A percentile compares a stretch with the other conserved stretches of the same genome.
Evolutionary conservation across 2,888 invertebrate species (phyloP).

Genomic region (Melieria omissa): DNA sequence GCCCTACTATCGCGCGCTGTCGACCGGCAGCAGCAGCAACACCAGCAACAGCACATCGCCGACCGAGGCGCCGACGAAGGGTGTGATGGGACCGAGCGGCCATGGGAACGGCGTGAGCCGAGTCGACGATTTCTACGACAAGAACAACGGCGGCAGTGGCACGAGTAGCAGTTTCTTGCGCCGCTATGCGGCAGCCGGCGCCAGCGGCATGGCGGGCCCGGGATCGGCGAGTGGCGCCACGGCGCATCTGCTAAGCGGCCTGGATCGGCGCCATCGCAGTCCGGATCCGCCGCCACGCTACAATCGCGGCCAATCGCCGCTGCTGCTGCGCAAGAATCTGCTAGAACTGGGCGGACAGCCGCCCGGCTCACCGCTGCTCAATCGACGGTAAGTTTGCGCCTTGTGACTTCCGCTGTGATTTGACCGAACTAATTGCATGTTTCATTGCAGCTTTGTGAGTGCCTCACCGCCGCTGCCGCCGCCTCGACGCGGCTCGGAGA

Average conservation of each 20-base stretch:
- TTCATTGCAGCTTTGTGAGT: slow-evolving; percentile 65
- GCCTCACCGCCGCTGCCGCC: slow-evolving; percentile 67
- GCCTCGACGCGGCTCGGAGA: slow-evolving; percentile 73
- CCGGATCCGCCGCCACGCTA: slow-evolving; percentile 72
- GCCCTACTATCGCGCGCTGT: slow-evolving; percentile 58
- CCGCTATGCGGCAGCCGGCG: slow-evolving; percentile 54
- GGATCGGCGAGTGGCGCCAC: slow-evolving; percentile 36
- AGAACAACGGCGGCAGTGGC: slow-evolving; percentile 35
- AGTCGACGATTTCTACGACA: slow-evolving; percentile 25
- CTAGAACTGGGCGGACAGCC: slow-evolving; percentile 68
- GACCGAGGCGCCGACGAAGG: slow-evolving; percentile 47
- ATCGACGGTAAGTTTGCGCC: slow-evolving; percentile 68
- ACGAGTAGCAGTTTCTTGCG: slow-evolving; percentile 50
- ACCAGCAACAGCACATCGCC: slow-evolving; percentile 56
- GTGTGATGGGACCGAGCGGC: neutral
- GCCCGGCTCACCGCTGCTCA: slow-evolving; percentile 69
- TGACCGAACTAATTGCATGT: neutral
- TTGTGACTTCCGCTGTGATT: neutral
- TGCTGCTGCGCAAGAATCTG: slow-evolving; percentile 72
- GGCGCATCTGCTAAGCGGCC: slow-evolving; percentile 57
- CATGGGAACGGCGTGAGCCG: neutral
- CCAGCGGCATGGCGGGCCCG: slow-evolving; percentile 32
- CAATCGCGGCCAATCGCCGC: slow-evolving; percentile 68
- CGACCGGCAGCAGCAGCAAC: slow-evolving; percentile 57
- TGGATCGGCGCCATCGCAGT: slow-evolving; percentile 69